Conservation (phyloP, 1,140 invertebrate genomes). For the Scaptomyza pallida region DNA sequence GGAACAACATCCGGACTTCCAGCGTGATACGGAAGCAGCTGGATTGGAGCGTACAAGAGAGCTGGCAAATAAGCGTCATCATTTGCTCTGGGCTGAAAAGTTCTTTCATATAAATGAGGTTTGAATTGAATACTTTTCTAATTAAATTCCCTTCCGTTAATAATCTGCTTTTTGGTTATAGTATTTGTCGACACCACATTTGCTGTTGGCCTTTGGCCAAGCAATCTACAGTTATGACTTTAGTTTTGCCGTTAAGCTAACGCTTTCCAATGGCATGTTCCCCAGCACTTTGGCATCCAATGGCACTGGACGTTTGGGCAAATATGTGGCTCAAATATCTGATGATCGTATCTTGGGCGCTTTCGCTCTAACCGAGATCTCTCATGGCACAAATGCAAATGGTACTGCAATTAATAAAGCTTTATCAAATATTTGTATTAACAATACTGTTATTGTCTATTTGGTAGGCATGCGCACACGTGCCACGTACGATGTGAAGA, state of each 20-base stretch:
- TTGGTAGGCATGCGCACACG: conserved; percentile 89
- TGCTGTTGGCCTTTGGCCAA: conserved; percentile 84
- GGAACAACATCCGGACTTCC: conserved; percentile 91
- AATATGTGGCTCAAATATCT: conserved; percentile 86
- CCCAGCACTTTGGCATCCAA: conserved; percentile 85
- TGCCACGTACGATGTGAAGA: conserved; percentile 90
- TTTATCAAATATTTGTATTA: neutral
- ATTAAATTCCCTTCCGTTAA: neutral
- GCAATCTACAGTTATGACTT: conserved; percentile 90
- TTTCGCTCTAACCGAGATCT: conserved; percentile 94
- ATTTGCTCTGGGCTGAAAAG: conserved; percentile 87
- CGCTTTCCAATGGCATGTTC: conserved; percentile 87
- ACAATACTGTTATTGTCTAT: neutral
- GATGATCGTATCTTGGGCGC: conserved; percentile 88
- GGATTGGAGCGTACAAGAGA: conserved; percentile 87
- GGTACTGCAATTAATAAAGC: conserved; percentile 8
- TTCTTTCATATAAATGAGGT: conserved; percentile 87
- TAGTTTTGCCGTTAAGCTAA: conserved; percentile 87
- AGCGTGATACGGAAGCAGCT: conserved; percentile 85
- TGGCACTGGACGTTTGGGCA: conserved; percentile 87
- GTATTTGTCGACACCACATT: conserved; percentile 84
- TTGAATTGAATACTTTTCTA: neutral
- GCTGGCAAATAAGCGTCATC: conserved; percentile 86
- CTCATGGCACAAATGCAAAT: conserved; percentile 92
- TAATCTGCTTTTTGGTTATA: conserved; percentile 72